phyloP scores from a whole-genome alignment of 2,888 invertebrate genomes.

The Tetranychus piercei region DNA sequence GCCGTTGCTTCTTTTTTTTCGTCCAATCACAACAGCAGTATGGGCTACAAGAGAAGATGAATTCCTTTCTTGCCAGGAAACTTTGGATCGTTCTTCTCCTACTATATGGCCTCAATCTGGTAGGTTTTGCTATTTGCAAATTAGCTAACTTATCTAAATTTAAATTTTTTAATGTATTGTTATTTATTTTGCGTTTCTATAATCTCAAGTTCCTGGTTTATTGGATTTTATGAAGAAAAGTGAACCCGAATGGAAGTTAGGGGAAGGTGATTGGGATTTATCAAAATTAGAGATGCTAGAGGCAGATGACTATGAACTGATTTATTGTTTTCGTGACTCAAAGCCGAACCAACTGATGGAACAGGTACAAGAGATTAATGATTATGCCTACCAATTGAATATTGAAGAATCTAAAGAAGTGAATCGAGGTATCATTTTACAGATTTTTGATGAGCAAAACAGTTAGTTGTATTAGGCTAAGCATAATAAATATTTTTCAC shows the following conservation, averaged over 20 bases:
- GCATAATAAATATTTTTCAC: too few relatives aligned
- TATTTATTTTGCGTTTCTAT: not conserved
- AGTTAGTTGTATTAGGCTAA: too few relatives aligned
- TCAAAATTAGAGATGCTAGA: not conserved
- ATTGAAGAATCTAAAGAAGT: not conserved
- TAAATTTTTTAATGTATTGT: not conserved
- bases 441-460: not conserved
- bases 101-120: not conserved
- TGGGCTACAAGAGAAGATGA: not conserved
- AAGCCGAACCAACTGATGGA: not conserved
- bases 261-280: not conserved
- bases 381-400: not conserved
- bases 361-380: not conserved
- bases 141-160: not conserved
- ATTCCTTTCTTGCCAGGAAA: not conserved
- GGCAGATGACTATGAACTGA: not conserved
- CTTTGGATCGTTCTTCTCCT: not conserved
- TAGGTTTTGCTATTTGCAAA: not conserved
- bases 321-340: not conserved
- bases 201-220: not conserved
- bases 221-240: not conserved
- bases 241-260: not conserved
- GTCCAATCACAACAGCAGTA: too few relatives aligned
- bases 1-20: too few relatives aligned
- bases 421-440: not conserved